phyloP scores from a whole-genome alignment of 2,113 vertebrate species.

The Nettapus auritus region DNA sequence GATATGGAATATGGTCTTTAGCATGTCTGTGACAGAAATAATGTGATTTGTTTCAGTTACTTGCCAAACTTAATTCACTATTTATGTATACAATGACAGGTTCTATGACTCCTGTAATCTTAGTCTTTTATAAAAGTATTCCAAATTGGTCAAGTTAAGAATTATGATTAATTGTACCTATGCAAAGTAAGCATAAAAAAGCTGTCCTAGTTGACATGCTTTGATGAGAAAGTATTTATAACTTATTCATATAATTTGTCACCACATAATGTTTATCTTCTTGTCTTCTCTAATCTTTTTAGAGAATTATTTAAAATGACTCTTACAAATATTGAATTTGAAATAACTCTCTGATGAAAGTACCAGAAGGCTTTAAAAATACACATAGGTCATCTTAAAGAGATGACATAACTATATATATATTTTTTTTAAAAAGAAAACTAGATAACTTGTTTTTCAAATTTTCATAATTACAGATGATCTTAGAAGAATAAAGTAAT shows the following conservation, averaged over 20 bases:
- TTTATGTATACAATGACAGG: background rate
- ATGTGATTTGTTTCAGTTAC: background rate
- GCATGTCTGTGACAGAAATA: background rate
- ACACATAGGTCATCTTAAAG: background rate
- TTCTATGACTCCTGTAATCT: background rate
- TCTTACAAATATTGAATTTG: background rate
- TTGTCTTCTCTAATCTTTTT: background rate
- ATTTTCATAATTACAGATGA: background rate
- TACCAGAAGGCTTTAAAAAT: background rate
- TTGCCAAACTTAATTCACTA: background rate
- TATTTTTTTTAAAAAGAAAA: background rate
- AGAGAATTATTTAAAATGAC: background rate
- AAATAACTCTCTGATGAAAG: background rate
- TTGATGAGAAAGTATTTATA: background rate
- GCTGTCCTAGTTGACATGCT: background rate
- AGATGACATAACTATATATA: background rate
- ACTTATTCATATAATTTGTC: background rate
- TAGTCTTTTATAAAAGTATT: background rate
- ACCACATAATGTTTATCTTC: background rate
- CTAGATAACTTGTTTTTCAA: background rate
- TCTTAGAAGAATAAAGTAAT: background rate
- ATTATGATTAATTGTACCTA: background rate
- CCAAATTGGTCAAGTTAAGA: background rate
- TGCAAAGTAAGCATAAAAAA: background rate
- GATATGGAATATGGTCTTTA: fast-evolving